These are phyloP conservation scores for Enteromius trimaculatus DNA, from an alignment of 2,797 vertebrate genomes.

Conservation along the genomic window DNA sequence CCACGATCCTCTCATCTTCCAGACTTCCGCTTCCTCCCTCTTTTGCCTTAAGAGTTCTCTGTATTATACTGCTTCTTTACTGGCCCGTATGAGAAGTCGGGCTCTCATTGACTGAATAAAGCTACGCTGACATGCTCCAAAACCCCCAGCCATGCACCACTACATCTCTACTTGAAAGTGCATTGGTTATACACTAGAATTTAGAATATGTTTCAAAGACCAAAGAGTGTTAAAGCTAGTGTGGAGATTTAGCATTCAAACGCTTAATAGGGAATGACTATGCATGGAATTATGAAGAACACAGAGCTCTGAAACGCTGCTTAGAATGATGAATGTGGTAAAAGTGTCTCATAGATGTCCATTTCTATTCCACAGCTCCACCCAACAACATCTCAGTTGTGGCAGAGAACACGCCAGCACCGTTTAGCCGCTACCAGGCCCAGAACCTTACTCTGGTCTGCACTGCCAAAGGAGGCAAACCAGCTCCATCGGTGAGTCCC, in stretches of 20 bases:
- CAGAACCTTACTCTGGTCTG: slow-evolving; percentile 98
- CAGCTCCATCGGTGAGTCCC: slow-evolving; percentile 89
- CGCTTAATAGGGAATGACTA: slow-evolving; percentile 36
- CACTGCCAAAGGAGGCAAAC: slow-evolving; percentile 94
- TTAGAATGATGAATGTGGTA: slow-evolving; percentile 4
- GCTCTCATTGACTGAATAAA: slow-evolving; percentile 44
- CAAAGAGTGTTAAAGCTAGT: slow-evolving; percentile 28
- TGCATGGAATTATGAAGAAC: slow-evolving; percentile 15
- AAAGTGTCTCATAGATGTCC: slow-evolving; percentile 10
- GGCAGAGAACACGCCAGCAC: slow-evolving; percentile 88
- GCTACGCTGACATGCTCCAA: slow-evolving; percentile 39
- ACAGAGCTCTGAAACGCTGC: slow-evolving; percentile 7
- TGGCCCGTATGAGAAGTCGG: slow-evolving; percentile 28
- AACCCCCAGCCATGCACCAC: slow-evolving; percentile 39
- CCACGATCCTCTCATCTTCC: slow-evolving; percentile 27
- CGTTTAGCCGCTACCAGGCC: slow-evolving; percentile 96
- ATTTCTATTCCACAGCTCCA: slow-evolving; percentile 80
- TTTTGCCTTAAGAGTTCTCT: slow-evolving; percentile 35
- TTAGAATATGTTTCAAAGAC: slow-evolving; percentile 40
- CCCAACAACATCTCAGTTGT: slow-evolving; percentile 93
- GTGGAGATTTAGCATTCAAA: slow-evolving; percentile 18
- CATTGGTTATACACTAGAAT: slow-evolving; percentile 46
- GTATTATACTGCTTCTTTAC: slow-evolving; percentile 33
- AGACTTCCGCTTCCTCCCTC: slow-evolving; percentile 32
- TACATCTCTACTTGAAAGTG: slow-evolving; percentile 52